Base-by-base conservation (phyloP, 2,797 vertebrate species). In the Astyanax mexicanus region DNA sequence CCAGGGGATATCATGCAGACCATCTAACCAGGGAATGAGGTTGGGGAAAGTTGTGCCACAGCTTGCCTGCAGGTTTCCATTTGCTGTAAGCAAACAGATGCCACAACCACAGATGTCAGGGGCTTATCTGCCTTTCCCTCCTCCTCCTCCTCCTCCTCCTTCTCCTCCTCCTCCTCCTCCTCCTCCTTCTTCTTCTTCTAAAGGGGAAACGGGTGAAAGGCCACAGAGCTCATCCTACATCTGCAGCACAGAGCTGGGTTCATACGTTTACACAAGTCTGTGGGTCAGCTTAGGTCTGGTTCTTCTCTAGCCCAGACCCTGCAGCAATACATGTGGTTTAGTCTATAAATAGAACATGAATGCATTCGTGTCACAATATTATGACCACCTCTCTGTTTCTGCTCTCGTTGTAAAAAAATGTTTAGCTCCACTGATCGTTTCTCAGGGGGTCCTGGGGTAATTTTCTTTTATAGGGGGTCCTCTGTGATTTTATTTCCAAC, bases 11-110 rank as follows among this genome's bases (percentile, higher is more conserved):
- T 49, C 44, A 69, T 55, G 60, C 68, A 67, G 57, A 38, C 35
- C 42, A 61, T 54, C 44, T 35, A 60, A 60, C 45, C 58, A 42
- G 49, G 51, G 45, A 78, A 81, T 40, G 72, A 64, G 61, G 37
- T 64, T 72, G 66, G 7, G 42, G 70, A 29, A 47, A 37, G 60
- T 42, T 21, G 25, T 17, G 40, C 42, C 38, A 12, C 40, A 17
- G 23, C 42, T 51, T 49, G 17, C 72, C 23, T 37, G 23, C 37
- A 74, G 62, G 64, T 74, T 52, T 45, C 42, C 54, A 42, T 78
- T 75, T 81, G 67, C 38, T 40, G 13, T 66, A 42, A 64, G 64
- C 49, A 60, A 74, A 60, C 71, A 81, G 69, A 58, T 37, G 37
- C 21, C 69, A 60, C 32, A 52, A 38, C 42, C 61, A 2, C 54